Evolutionary conservation across 2,888 invertebrate species (phyloP).

Genomic region (Trachelus troglodyta): DNA sequence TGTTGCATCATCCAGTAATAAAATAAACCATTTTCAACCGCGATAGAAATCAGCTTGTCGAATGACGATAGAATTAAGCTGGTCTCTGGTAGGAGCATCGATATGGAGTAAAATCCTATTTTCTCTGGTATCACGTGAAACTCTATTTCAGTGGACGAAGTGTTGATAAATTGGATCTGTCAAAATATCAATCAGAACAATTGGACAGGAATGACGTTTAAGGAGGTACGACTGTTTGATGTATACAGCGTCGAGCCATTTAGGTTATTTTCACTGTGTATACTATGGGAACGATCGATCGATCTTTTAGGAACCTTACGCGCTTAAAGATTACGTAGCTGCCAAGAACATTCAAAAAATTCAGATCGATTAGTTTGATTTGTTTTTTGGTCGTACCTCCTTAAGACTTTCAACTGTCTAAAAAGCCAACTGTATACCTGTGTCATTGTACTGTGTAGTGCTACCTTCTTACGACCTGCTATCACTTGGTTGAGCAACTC

Average conservation of each 20-base stretch:
- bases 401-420: no score
- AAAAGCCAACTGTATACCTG: not conserved
- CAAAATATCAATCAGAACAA: not conserved
- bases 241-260: no score
- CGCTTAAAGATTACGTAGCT: no score
- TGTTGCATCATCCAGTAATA: not conserved
- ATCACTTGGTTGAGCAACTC: not conserved
- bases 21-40: not conserved
- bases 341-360: no score
- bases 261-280: no score
- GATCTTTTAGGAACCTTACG: no score
- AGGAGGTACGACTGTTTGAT: not conserved
- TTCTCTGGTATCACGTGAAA: constrained; percentile 2
- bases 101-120: not conserved
- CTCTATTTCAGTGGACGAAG: not conserved
- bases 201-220: not conserved
- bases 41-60: not conserved
- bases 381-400: no score
- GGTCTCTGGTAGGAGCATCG: not conserved
- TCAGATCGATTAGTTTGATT: no score
- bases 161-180: not conserved
- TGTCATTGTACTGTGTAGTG: not conserved
- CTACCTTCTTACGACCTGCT: not conserved
- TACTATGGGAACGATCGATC: no score
- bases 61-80: not conserved